phyloP scores from a whole-genome alignment of 2,797 vertebrate species.

The Pristis pectinata region DNA sequence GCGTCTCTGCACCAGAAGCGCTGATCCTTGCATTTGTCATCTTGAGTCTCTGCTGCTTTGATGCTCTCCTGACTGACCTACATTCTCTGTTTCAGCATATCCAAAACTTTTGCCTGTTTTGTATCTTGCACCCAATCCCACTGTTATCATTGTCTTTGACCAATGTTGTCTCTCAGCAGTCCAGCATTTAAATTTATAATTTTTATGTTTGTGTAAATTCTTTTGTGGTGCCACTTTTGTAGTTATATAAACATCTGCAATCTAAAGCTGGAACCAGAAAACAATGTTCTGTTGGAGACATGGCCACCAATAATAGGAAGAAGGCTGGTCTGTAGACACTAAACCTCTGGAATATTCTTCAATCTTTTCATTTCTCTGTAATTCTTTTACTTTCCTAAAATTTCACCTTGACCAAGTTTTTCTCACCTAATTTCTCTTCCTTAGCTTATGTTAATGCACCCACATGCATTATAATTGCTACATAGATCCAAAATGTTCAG shows the following conservation, averaged over 20 bases:
- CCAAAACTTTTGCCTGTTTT: background rate
- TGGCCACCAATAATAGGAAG: too few species aligned
- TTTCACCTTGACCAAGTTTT: background rate
- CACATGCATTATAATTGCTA: background rate
- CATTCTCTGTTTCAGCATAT: background rate
- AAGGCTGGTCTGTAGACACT: background rate
- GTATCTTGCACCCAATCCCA: background rate
- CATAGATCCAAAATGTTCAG: background rate
- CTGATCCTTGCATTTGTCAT: too few species aligned
- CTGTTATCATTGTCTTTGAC: background rate
- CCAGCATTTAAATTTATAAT: background rate
- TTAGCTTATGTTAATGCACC: background rate
- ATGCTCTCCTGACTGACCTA: conserved; percentile 12
- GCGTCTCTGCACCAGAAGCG: too few species aligned
- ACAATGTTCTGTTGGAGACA: too few species aligned
- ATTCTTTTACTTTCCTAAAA: background rate
- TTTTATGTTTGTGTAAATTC: background rate
- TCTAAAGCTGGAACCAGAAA: too few species aligned
- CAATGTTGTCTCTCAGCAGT: background rate
- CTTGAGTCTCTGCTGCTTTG: background rate
- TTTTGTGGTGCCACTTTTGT: background rate
- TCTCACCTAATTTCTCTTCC: background rate
- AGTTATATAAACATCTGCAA: background rate
- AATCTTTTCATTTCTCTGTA: background rate
- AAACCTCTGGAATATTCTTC: background rate